These are phyloP conservation scores for Apotomis capreana DNA, from an alignment of 2,888 invertebrate species.

Conservation along the genomic window DNA sequence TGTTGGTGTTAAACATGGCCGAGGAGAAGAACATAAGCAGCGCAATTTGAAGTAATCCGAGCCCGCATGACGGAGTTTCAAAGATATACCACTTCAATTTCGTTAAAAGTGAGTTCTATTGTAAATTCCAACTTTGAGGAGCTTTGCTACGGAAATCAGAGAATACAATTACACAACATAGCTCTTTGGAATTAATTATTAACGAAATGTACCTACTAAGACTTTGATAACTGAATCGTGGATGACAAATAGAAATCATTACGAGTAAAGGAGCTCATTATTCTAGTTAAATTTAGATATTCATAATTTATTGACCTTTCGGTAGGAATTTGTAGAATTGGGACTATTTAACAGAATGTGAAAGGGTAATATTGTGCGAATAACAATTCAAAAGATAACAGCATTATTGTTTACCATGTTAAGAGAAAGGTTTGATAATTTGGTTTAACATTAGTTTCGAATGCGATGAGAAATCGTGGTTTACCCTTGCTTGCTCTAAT, in stretches of 20 bases:
- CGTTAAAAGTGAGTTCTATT: constrained; percentile 19
- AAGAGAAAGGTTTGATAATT: no score
- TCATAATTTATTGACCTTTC: no score
- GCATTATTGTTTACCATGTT: no score
- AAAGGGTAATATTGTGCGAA: no score
- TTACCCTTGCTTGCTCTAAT: no score
- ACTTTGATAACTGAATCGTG: neutral
- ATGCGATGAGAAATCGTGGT: no score
- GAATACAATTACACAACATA: constrained; percentile 20
- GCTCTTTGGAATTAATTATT: constrained; percentile 9
- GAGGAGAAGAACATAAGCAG: neutral
- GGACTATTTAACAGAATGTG: no score
- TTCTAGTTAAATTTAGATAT: no score
- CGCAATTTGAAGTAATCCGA: constrained; percentile 7
- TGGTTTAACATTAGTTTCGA: no score
- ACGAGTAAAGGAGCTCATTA: constrained; percentile 1
- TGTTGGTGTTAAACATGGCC: neutral
- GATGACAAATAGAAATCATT: neutral
- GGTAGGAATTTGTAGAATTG: no score
- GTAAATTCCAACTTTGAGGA: constrained; percentile 19
- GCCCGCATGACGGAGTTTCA: constrained; percentile 22
- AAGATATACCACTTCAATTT: constrained; percentile 17
- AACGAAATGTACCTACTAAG: constrained; percentile 1
- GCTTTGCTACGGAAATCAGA: constrained; percentile 14
- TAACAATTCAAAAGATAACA: no score